Evolutionary conservation across 30 jellyfish, hydroid and myxozoan species (phyloP).

Genomic region (Chironex yamaguchii): DNA sequence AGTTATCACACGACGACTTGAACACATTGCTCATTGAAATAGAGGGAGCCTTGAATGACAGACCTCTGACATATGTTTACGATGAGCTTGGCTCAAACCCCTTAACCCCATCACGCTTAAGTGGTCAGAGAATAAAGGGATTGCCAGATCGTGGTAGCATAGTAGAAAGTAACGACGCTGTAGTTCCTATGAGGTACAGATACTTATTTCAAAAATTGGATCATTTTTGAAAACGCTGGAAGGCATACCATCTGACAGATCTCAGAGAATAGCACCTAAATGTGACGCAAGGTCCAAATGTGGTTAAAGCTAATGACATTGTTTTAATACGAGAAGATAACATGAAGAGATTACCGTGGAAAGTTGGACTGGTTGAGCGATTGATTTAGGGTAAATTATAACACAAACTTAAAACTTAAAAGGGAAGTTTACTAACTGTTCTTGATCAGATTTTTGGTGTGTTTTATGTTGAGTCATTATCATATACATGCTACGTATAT

Average conservation of each 20-base stretch:
- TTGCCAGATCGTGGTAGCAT: not conserved
- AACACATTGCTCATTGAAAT: conserved; percentile 9
- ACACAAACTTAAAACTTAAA: too few species aligned
- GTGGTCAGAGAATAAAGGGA: conserved; percentile 1
- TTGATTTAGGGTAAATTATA: too few species aligned
- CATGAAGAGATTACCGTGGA: too few species aligned
- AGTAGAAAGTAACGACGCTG: not conserved
- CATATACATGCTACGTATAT: too few species aligned
- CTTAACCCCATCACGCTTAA: conserved; percentile 38
- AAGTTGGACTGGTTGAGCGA: too few species aligned
- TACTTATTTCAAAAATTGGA: conserved; percentile 1
- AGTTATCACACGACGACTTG: conserved; percentile 5
- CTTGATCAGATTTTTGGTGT: too few species aligned
- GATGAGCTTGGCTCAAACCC: conserved; percentile 7
- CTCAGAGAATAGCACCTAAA: conserved; percentile 4
- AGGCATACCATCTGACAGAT: not conserved
- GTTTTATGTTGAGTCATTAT: too few species aligned
- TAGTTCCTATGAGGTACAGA: not conserved
- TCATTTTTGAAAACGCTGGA: not conserved
- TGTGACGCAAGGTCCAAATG: too few species aligned
- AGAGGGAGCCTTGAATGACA: conserved; percentile 20
- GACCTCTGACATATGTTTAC: conserved; percentile 21
- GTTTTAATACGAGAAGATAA: too few species aligned
- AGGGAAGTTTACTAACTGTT: too few species aligned
- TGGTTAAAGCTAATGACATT: too few species aligned